These are phyloP conservation scores for Nipponia nippon DNA, from an alignment of 2,113 vertebrate genomes.

Conservation along the genomic window DNA sequence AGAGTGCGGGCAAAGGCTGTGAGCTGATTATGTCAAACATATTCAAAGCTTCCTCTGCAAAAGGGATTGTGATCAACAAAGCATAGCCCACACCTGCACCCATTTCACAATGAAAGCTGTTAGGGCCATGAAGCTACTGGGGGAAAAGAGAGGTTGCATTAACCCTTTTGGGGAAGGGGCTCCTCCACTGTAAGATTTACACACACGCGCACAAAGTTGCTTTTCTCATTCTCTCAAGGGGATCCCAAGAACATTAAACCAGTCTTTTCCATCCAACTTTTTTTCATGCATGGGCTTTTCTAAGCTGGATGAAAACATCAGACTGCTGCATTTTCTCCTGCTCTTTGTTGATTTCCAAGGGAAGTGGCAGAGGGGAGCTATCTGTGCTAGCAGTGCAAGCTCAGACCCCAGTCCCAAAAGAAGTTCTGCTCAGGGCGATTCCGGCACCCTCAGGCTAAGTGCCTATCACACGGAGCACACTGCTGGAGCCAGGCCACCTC, in stretches of 20 bases:
- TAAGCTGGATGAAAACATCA: not conserved
- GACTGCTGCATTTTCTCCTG: not conserved
- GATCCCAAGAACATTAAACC: not conserved
- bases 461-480: not conserved
- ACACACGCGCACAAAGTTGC: not conserved
- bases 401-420: not conserved
- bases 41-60: conserved; percentile 87
- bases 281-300: not conserved
- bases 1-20: conserved; percentile 82
- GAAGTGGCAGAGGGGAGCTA: not conserved
- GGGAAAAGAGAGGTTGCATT: conserved; percentile 63
- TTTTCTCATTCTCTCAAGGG: not conserved
- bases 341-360: not conserved
- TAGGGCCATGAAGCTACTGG: conserved; percentile 70
- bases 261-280: not conserved
- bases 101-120: conserved; percentile 75
- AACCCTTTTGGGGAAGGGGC: conserved; percentile 49
- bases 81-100: conserved; percentile 90
- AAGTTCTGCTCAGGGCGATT: not conserved
- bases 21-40: conserved; percentile 97
- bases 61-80: conserved; percentile 93
- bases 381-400: not conserved
- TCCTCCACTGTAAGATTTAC: not conserved
- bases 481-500: not conserved
- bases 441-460: not conserved